phyloP scores from a whole-genome alignment of 30 jellyfish, hydroid and myxozoan genomes.

The Aurelia sp. region DNA sequence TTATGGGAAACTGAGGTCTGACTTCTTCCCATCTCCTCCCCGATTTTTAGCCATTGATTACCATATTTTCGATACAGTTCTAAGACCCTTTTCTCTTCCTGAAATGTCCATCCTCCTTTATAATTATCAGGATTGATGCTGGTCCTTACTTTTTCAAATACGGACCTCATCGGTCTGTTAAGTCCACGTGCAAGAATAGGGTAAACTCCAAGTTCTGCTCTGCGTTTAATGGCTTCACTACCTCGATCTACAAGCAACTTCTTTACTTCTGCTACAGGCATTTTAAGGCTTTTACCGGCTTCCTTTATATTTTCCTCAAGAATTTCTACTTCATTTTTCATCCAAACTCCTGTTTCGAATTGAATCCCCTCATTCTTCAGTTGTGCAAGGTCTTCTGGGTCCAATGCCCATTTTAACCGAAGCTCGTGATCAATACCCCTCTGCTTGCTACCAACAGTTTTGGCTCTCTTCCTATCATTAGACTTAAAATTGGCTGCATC shows the following conservation, averaged over 20 bases:
- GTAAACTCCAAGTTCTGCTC: slow-evolving; percentile 27
- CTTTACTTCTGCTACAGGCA: neutral
- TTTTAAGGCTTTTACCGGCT: neutral
- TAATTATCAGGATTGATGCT: slow-evolving; percentile 34
- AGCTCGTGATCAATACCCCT: neutral
- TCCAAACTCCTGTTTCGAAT: slow-evolving; percentile 53
- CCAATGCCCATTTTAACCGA: slow-evolving; percentile 10
- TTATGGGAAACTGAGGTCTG: slow-evolving; percentile 22
- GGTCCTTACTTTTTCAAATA: slow-evolving; percentile 25
- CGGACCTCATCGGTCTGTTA: slow-evolving; percentile 32
- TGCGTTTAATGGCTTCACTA: neutral
- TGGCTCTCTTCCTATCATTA: too few relatives aligned
- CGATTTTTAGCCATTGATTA: slow-evolving; percentile 41
- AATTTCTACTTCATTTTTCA: slow-evolving; percentile 20
- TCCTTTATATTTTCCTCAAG: slow-evolving; percentile 26
- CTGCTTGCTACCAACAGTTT: too few relatives aligned
- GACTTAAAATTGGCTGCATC: too few relatives aligned
- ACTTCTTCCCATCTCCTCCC: slow-evolving; percentile 59
- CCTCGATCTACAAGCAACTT: slow-evolving; percentile 24
- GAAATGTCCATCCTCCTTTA: slow-evolving; percentile 48
- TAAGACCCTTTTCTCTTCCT: slow-evolving; percentile 26
- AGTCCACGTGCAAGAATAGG: slow-evolving; percentile 43
- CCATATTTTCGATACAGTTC: slow-evolving; percentile 33
- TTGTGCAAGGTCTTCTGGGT: slow-evolving; percentile 26
- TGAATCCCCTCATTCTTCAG: slow-evolving; percentile 34